These are phyloP conservation scores for Sylvia borin DNA, from an alignment of 2,797 vertebrate species.

Conservation along the genomic window DNA sequence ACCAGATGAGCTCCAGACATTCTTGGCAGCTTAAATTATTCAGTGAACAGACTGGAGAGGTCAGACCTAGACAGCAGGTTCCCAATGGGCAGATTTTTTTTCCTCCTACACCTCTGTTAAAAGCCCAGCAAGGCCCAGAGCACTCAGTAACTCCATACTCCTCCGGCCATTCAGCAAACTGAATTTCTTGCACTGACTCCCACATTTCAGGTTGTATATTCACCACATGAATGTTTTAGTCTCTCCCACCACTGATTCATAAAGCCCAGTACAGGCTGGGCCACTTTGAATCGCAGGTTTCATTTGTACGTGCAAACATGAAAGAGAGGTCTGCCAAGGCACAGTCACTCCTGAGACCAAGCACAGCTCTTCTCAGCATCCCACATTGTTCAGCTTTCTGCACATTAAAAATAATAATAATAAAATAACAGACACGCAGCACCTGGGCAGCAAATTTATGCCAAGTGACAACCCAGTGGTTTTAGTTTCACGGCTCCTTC, in stretches of 20 bases:
- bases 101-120: background rate
- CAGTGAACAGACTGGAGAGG: background rate
- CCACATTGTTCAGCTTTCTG: background rate
- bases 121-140: background rate
- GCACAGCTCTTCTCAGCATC: background rate
- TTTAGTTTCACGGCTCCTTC: background rate
- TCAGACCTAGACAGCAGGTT: background rate
- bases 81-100: background rate
- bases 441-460: background rate
- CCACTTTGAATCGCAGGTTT: background rate
- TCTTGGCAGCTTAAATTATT: background rate
- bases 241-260: background rate
- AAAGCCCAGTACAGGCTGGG: background rate
- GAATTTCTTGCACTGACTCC: background rate
- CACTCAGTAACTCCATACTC: fast-evolving
- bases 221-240: background rate
- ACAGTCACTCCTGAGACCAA: background rate
- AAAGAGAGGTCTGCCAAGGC: background rate
- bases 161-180: background rate
- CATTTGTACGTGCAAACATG: background rate
- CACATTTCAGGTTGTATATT: background rate
- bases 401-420: background rate
- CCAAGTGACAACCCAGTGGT: background rate
- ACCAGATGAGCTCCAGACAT: background rate
- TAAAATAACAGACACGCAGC: background rate